phyloP scores from a whole-genome alignment of 2,797 vertebrate genomes.

The Urosaurus nigricauda region DNA sequence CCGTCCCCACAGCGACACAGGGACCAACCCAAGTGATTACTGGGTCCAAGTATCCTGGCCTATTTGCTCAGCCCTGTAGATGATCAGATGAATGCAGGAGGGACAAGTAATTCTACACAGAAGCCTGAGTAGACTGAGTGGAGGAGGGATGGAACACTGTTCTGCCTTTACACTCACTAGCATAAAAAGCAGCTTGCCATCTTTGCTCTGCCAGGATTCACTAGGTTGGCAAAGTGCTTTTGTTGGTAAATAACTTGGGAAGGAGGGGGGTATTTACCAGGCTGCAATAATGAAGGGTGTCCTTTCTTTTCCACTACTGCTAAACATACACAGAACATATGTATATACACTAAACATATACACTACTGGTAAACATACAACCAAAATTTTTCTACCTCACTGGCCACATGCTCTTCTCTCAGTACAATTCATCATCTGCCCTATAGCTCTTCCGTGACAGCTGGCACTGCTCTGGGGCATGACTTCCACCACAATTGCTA shows the following conservation, averaged over 20 bases:
- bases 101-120: neutral
- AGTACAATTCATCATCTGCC: neutral
- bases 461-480: neutral
- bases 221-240: neutral
- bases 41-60: too few species aligned
- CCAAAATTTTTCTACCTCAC: neutral
- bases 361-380: neutral
- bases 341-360: too few species aligned
- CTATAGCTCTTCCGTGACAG: neutral
- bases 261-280: neutral
- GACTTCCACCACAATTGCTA: conserved; percentile 1
- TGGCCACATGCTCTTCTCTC: neutral
- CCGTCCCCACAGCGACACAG: too few species aligned
- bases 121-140: neutral
- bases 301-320: neutral
- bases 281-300: neutral
- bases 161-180: neutral
- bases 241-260: too few species aligned
- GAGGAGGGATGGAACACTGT: neutral
- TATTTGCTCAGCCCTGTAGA: neutral
- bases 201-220: neutral
- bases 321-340: neutral
- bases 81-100: neutral
- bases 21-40: too few species aligned
- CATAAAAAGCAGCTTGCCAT: neutral